Evolutionary conservation across 2,797 vertebrate genomes (phyloP).

Genomic region (Hoplostethus mediterraneus): DNA sequence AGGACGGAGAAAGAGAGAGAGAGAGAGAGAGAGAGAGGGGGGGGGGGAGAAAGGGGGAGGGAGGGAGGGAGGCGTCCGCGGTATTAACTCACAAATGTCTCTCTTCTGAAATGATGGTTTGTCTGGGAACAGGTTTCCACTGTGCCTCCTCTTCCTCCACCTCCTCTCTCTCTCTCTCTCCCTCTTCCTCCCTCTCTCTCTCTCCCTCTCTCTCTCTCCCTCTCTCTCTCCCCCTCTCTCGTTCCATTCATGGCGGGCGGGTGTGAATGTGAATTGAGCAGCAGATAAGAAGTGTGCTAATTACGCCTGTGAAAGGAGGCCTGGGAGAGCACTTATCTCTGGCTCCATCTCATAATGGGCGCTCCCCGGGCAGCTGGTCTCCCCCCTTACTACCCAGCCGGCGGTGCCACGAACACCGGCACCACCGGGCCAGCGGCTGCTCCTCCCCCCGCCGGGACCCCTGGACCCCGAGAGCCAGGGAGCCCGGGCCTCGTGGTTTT

Average conservation of each 20-base stretch:
- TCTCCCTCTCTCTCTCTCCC: constrained; percentile 23
- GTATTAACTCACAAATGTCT: constrained; percentile 64
- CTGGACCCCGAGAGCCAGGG: constrained; percentile 30
- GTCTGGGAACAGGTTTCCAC: constrained; percentile 77
- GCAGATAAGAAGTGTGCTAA: constrained; percentile 92
- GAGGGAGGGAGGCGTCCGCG: constrained; percentile 29
- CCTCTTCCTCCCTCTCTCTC: constrained; percentile 56
- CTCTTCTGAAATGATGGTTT: constrained; percentile 70
- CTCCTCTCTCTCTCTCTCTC: constrained; percentile 42
- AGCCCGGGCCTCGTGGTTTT: background rate
- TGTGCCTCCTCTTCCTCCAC: constrained; percentile 54
- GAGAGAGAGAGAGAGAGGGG: constrained; percentile 63
- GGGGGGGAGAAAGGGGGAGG: no score
- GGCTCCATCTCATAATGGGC: constrained; percentile 90
- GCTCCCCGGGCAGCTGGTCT: constrained; percentile 89
- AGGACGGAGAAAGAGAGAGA: constrained; percentile 67
- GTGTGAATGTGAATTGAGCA: constrained; percentile 89
- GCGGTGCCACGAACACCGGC: constrained; percentile 60
- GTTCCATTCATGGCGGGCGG: constrained; percentile 80
- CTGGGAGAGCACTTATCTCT: constrained; percentile 91
- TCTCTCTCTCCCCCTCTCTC: constrained; percentile 74
- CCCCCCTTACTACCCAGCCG: constrained; percentile 71
- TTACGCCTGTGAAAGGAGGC: constrained; percentile 89
- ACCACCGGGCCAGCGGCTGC: constrained; percentile 62
- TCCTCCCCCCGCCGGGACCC: constrained; percentile 53